Evolutionary conservation across 37 sponge, comb jelly and placozoan species (phyloP), one percentile per base, ranked within the genome.

Genomic region (Tethya wilhelma): DNA sequence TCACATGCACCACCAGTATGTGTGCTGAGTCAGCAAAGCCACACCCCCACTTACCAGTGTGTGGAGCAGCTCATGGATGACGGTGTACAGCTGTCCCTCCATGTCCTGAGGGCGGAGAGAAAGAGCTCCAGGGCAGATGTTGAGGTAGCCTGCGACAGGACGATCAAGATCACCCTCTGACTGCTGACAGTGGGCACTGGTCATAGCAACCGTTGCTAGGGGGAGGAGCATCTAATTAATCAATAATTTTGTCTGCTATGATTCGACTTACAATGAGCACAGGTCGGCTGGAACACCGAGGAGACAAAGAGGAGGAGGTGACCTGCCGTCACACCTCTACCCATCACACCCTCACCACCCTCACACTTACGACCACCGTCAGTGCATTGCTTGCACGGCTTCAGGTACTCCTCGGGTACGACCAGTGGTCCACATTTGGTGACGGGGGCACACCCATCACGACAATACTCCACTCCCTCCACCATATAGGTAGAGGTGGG

Each of bases 91-190:
- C 28, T 71, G 58, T 4, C 9, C n/a, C 37, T 79, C 72, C 28
- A 65, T 53, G 73, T 30, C 14, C 20, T 55, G 34, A 8, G 60
- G 76, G 46, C 37, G 29, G 49, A 4, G 44, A 19, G 60, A 44
- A 2, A 77, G 63, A 32, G 38, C 17, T 4, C 30, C 22, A 8
- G 60, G 74, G 38, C 86, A 86, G 67, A 86, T 53, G 59, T 77
- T 86, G 53, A 86, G 65, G 67, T 74, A 86, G 38, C 80, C 86
- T n/a, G 79, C 86, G 32, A 79, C 30, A 0, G 87, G 87, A 44
- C 81, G 74, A 67, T 74, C 74, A 57, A 68, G 74, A 7, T 37
- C 46, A 1, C 60, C 37, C 56, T 87, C 87, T n/a, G n/a, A n/a
- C 38, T 80, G 87, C 44, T 69, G 87, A 36, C 87, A 87, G 62